These are phyloP conservation scores for Pseudococcus viburni DNA, from an alignment of 2,888 invertebrate species.

Conservation along the genomic window DNA sequence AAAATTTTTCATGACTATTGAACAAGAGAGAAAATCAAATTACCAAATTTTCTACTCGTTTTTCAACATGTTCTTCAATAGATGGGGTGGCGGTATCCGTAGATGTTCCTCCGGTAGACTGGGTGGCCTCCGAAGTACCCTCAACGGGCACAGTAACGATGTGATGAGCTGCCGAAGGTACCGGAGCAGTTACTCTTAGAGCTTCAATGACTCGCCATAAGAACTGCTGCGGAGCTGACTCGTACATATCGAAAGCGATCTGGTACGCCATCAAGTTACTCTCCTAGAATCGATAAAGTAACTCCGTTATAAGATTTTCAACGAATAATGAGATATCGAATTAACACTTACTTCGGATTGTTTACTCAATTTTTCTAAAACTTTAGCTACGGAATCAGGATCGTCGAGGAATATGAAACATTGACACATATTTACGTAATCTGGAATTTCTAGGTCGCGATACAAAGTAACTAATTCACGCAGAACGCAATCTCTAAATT, in stretches of 20 bases:
- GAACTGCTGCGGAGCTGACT: conserved; percentile 98
- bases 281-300: conserved; percentile 72
- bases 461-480: conserved; percentile 92
- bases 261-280: conserved; percentile 97
- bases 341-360: conserved; percentile 75
- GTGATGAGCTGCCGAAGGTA: conserved; percentile 73
- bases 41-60: conserved; percentile 66
- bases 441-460: conserved; percentile 88
- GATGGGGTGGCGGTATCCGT: conserved; percentile 47
- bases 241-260: conserved; percentile 98
- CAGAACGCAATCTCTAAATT: conserved; percentile 92
- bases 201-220: conserved; percentile 87
- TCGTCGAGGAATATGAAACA: conserved; percentile 97
- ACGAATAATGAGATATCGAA: neutral
- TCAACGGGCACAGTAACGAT: conserved; percentile 71
- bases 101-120: neutral
- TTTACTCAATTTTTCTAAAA: conserved; percentile 89
- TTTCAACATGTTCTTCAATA: conserved; percentile 66
- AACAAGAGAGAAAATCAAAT: neutral
- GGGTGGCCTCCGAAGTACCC: conserved; percentile 24
- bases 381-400: conserved; percentile 91
- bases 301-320: neutral
- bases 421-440: conserved; percentile 98
- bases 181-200: conserved; percentile 75
- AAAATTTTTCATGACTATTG: too few relatives aligned